These are phyloP conservation scores for Oxyura jamaicensis DNA, from an alignment of 2,113 vertebrate genomes.

Conservation along the genomic window DNA sequence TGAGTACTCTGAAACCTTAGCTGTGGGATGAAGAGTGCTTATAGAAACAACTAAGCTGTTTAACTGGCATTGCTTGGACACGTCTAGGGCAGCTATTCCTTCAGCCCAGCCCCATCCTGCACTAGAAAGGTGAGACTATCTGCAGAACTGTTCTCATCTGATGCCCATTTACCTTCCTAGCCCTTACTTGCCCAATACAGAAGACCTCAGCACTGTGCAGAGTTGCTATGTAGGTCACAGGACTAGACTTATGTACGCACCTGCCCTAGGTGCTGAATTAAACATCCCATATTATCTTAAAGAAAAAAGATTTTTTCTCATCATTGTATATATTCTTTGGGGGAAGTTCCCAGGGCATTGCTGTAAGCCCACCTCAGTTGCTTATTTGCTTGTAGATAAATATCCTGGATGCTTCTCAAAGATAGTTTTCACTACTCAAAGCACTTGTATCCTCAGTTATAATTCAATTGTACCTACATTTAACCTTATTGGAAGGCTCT, in stretches of 20 bases:
- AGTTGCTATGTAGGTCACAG: not conserved
- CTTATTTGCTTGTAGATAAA: not conserved
- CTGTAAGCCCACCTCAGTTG: not conserved
- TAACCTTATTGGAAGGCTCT: not conserved
- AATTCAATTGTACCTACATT: not conserved
- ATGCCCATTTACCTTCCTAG: not conserved
- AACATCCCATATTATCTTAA: not conserved
- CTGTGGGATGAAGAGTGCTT: not conserved
- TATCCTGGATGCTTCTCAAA: not conserved
- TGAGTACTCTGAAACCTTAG: not conserved
- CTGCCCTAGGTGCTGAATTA: not conserved
- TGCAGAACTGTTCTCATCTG: not conserved
- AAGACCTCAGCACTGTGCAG: not conserved
- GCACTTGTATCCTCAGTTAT: not conserved
- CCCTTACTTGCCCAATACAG: not conserved
- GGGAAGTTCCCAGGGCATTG: accelerated
- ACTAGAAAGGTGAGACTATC: not conserved
- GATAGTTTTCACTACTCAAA: not conserved
- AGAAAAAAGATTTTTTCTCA: not conserved
- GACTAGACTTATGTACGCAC: not conserved
- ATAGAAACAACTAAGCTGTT: not conserved
- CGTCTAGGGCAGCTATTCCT: not conserved
- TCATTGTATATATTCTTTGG: not conserved
- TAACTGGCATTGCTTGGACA: not conserved
- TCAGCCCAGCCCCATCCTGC: not conserved